Conservation (phyloP, 1,140 invertebrate species). For the Rhopalosiphum maidis region DNA sequence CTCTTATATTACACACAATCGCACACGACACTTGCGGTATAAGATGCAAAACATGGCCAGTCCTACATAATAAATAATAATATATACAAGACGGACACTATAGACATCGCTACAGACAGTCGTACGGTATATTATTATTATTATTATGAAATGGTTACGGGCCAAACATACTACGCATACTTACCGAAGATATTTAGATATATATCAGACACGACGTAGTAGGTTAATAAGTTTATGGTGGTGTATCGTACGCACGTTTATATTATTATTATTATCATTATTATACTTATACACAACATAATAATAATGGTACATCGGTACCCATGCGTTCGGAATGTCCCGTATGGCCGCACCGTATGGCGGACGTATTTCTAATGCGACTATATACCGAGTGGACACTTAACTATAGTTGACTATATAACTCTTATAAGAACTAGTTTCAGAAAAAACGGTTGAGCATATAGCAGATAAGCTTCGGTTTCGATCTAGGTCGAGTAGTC, state of each 20-base stretch:
- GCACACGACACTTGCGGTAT: background rate
- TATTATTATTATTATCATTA: background rate
- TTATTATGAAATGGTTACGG: background rate
- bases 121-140: background rate
- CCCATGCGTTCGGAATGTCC: background rate
- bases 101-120: background rate
- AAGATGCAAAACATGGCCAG: background rate
- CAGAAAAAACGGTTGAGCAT: background rate
- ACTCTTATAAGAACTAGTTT: background rate
- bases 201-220: background rate
- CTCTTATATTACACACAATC: slow-evolving; percentile 62
- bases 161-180: background rate
- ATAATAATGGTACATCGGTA: background rate
- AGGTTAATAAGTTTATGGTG: background rate
- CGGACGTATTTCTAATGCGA: background rate
- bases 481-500: background rate
- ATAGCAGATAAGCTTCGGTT: background rate
- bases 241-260: slow-evolving; percentile 1
- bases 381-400: background rate
- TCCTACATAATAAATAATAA: background rate
- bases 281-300: background rate
- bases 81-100: background rate
- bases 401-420: background rate
- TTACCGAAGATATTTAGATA: background rate
- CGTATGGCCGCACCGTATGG: background rate